phyloP scores from a whole-genome alignment of 2,888 invertebrate species.

The Germaria angustata region DNA sequence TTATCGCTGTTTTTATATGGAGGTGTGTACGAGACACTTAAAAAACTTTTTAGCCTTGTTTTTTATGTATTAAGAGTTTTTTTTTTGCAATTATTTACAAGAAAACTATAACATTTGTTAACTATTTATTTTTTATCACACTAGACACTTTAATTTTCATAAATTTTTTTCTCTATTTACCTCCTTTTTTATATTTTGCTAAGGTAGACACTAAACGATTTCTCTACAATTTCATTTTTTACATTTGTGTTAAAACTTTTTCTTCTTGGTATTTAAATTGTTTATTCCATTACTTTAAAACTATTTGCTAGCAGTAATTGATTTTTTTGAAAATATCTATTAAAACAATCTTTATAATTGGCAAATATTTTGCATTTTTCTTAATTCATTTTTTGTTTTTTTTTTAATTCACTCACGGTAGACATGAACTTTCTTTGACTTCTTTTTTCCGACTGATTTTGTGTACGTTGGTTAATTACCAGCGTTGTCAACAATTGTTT shows the following conservation, averaged over 20 bases:
- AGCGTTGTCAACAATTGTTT: neutral
- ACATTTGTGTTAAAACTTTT: constrained; percentile 22
- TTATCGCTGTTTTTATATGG: constrained; percentile 36
- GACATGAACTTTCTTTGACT: constrained; percentile 55
- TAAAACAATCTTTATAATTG: constrained; percentile 25
- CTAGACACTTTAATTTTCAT: constrained; percentile 31
- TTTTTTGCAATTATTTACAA: neutral
- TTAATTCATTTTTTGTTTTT: constrained; percentile 29
- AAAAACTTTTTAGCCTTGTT: constrained; percentile 42
- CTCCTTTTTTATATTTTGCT: constrained; percentile 31
- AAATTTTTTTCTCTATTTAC: constrained; percentile 17
- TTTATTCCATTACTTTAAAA: neutral
- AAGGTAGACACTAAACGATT: constrained; percentile 63
- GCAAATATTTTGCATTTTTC: constrained; percentile 22
- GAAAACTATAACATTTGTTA: constrained; percentile 9
- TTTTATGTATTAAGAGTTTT: constrained; percentile 15
- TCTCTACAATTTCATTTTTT: constrained; percentile 49
- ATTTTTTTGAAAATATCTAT: no score
- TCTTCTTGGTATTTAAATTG: neutral
- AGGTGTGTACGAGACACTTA: constrained; percentile 54
- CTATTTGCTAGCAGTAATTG: no score
- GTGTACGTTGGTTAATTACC: constrained; percentile 49
- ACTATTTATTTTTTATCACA: neutral
- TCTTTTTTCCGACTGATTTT: constrained; percentile 65
- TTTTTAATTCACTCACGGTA: constrained; percentile 32